A percentile compares a stretch with the other conserved stretches of the same genome.
Conservation (phyloP, 2,113 vertebrate species). For the Lagopus muta region DNA sequence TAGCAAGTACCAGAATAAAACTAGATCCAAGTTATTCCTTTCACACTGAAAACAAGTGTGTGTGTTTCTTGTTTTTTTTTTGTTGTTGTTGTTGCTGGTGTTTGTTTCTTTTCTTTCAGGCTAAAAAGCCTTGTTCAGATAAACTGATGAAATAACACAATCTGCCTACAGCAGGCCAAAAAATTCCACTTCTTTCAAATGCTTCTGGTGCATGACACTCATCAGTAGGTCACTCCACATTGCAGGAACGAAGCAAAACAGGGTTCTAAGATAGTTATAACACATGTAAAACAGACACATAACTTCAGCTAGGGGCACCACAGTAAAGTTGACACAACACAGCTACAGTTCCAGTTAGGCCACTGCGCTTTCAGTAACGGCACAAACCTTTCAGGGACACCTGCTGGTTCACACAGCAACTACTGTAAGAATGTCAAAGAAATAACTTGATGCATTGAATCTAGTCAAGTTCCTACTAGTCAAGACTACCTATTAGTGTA, state of each 20-base stretch:
- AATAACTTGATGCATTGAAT: background rate
- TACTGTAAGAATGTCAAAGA: background rate
- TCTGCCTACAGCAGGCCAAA: background rate
- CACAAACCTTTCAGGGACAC: background rate
- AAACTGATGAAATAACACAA: background rate
- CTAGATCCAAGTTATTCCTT: background rate
- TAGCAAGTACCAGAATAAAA: background rate
- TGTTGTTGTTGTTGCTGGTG: too few species aligned
- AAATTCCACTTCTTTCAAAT: background rate
- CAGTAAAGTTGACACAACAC: background rate
- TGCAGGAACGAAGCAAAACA: background rate
- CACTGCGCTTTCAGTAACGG: background rate
- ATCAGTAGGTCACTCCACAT: background rate
- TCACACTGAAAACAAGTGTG: background rate
- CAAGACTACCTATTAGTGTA: background rate
- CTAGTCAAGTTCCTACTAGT: background rate
- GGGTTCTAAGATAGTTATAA: background rate
- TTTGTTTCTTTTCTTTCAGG: background rate
- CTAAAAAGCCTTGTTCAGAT: background rate
- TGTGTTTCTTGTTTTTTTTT: too few species aligned
- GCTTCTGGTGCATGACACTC: background rate
- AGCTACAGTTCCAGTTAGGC: background rate
- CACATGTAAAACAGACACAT: background rate
- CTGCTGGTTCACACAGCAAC: background rate
- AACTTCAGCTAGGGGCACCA: background rate